Conservation (phyloP, 2,113 vertebrate genomes). For the Syngnathus typhle region DNA sequence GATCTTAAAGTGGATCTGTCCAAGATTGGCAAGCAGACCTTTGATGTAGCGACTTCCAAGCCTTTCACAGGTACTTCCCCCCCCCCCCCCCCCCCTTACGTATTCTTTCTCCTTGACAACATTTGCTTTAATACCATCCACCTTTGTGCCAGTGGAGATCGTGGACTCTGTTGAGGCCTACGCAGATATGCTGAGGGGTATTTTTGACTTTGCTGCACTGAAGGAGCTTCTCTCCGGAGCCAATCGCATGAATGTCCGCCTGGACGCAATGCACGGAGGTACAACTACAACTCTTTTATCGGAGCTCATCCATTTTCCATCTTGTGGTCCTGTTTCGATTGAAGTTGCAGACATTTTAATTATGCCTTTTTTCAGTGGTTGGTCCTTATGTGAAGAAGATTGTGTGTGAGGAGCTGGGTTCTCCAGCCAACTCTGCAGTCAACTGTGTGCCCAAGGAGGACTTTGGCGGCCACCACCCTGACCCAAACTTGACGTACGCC, state of each 20-base stretch:
- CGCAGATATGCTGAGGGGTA: conserved; percentile 86
- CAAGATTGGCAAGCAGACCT: conserved; percentile 89
- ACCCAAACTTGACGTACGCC: conserved; percentile 95
- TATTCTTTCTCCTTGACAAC: not conserved
- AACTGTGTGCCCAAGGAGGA: conserved; percentile 90
- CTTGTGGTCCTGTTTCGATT: not conserved
- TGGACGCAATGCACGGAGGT: conserved; percentile 99
- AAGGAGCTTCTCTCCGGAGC: conserved; percentile 90
- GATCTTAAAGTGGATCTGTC: conserved; percentile 87
- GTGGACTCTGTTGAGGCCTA: conserved; percentile 94
- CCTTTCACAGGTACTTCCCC: conserved; percentile 81
- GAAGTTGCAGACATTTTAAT: not conserved
- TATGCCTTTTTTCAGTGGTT: conserved; percentile 72
- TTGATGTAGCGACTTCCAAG: conserved; percentile 92
- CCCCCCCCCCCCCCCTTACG: too few relatives aligned
- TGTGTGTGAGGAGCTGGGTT: conserved; percentile 91
- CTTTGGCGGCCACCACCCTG: conserved; percentile 96
- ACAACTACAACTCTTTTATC: not conserved
- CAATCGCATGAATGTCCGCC: conserved; percentile 83
- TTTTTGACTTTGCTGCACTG: conserved; percentile 89
- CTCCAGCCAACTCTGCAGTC: conserved; percentile 87
- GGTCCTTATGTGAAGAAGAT: conserved; percentile 96
- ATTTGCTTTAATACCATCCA: not conserved
- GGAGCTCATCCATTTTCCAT: not conserved
- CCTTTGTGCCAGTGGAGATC: conserved; percentile 82